Percentiles rank a stretch among this genome's conserved stretches.
These are phyloP conservation scores for Slavum lentiscoides DNA, from an alignment of 2,888 invertebrate species.

Conservation along the genomic window DNA sequence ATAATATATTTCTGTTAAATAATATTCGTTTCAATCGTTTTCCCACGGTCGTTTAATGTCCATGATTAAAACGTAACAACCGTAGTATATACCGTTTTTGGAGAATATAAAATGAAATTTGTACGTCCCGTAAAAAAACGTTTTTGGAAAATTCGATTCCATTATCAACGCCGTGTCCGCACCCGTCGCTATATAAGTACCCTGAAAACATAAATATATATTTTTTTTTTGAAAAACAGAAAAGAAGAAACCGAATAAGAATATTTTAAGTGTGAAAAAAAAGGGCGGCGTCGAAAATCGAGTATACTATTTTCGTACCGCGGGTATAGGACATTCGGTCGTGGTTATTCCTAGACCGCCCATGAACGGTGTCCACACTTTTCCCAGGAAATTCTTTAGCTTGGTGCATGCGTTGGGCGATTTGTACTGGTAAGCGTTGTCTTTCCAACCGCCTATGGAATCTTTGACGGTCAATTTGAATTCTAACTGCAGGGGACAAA, in stretches of 20 bases:
- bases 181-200: not conserved
- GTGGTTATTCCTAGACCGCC: not conserved
- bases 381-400: not conserved
- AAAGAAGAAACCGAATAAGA: too few relatives aligned
- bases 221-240: too few relatives aligned
- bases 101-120: not conserved
- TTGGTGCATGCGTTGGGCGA: not conserved
- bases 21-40: too few relatives aligned
- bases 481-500: not conserved
- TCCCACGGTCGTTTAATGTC: too few relatives aligned
- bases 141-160: not conserved
- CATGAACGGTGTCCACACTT: not conserved
- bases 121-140: not conserved
- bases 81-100: too few relatives aligned
- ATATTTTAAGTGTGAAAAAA: too few relatives aligned
- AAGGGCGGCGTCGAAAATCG: too few relatives aligned
- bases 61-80: too few relatives aligned
- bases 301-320: not conserved
- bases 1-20: too few relatives aligned
- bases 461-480: not conserved
- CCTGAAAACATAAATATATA: not conserved
- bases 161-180: not conserved
- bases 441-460: not conserved
- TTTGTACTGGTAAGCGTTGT: not conserved
- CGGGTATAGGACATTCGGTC: not conserved